Conservation (phyloP, 2,113 vertebrate species). For the Mastomys coucha region DNA sequence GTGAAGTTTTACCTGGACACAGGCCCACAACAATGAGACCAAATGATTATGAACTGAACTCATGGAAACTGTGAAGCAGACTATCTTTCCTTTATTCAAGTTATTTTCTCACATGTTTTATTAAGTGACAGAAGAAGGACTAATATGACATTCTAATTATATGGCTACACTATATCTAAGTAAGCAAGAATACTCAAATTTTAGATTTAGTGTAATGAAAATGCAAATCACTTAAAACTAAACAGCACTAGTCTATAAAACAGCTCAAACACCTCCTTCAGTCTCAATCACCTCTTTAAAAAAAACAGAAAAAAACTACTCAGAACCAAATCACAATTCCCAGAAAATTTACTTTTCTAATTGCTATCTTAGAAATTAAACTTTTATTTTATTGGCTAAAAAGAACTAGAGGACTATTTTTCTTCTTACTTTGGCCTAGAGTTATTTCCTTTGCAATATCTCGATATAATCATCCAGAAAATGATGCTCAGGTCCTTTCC, state of each 20-base stretch:
- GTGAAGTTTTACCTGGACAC: background rate
- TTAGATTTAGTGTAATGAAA: background rate
- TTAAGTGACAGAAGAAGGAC: background rate
- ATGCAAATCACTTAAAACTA: slow-evolving; percentile 50
- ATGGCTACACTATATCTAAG: background rate
- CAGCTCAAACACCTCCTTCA: slow-evolving; percentile 1
- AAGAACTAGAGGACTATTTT: background rate
- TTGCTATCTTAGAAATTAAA: slow-evolving; percentile 29
- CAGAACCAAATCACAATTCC: slow-evolving; percentile 29
- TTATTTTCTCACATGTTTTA: background rate
- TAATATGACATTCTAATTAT: background rate
- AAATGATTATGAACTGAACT: background rate
- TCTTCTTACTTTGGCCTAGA: slow-evolving; percentile 37
- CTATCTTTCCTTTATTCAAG: background rate
- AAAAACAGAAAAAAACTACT: slow-evolving; percentile 33
- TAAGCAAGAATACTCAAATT: background rate
- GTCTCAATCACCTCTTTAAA: background rate
- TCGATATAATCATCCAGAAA: background rate
- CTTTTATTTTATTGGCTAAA: background rate
- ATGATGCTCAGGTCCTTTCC: background rate
- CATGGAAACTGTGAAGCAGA: background rate
- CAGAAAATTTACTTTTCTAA: slow-evolving; percentile 45
- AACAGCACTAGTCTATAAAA: slow-evolving; percentile 12
- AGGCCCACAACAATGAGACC: background rate
- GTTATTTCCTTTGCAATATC: background rate